Percentiles rank a stretch among this genome's conserved stretches.
Conservation (phyloP, 1,140 invertebrate genomes). For the Prorops nasuta region DNA sequence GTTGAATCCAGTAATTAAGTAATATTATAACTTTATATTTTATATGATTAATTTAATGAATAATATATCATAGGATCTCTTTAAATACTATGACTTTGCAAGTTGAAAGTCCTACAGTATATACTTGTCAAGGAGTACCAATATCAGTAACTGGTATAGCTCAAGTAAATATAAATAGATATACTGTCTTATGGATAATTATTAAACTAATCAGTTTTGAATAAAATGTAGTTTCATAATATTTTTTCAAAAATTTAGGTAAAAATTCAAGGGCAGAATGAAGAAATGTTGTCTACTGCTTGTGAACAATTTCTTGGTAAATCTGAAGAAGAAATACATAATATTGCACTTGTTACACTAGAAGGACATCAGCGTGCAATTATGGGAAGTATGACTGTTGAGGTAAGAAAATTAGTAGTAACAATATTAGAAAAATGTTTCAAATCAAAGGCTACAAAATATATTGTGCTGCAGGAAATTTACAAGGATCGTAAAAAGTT, state of each 20-base stretch:
- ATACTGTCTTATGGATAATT: neutral
- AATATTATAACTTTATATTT: conserved; percentile 8
- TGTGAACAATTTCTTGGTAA: conserved; percentile 97
- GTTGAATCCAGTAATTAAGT: conserved; percentile 7
- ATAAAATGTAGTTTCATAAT: no score
- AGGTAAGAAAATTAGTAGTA: conserved; percentile 63
- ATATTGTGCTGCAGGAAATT: conserved; percentile 72
- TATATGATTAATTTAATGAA: conserved; percentile 16
- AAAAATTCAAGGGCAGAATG: conserved; percentile 96
- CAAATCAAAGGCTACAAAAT: no score
- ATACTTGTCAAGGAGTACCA: conserved; percentile 94
- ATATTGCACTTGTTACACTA: conserved; percentile 91
- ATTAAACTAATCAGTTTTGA: no score
- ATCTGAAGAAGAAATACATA: conserved; percentile 83
- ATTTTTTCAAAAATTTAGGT: conserved; percentile 65
- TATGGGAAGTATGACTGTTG: conserved; percentile 98
- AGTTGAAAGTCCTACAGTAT: conserved; percentile 88
- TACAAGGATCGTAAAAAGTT: conserved; percentile 99
- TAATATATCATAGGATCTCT: conserved; percentile 70
- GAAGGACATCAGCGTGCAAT: conserved; percentile 98
- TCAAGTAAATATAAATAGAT: conserved; percentile 65
- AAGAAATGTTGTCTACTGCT: conserved; percentile 93
- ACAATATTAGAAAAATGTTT: no score
- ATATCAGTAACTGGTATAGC: conserved; percentile 97
- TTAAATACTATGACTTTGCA: conserved; percentile 96